phyloP scores from a whole-genome alignment of 2,113 vertebrate genomes.

The Oxygymnocypris stewartii region DNA sequence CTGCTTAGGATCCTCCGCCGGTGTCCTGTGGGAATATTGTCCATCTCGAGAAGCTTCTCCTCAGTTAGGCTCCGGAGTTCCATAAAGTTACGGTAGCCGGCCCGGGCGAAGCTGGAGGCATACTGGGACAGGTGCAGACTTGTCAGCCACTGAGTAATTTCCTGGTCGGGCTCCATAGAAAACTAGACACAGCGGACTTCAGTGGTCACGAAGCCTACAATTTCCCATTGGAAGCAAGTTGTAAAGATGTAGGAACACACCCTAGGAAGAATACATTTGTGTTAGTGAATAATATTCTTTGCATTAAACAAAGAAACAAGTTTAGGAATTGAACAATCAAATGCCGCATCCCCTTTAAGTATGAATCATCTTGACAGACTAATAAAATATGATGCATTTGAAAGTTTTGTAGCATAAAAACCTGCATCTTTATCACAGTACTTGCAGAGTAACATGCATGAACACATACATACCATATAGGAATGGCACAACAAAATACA shows the following conservation, averaged over 20 bases:
- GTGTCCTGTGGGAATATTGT: slow-evolving; percentile 88
- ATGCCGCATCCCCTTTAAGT: not conserved
- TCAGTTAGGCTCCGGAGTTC: slow-evolving; percentile 82
- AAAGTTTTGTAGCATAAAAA: not conserved
- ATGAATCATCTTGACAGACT: not conserved
- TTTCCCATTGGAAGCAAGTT: slow-evolving; percentile 11
- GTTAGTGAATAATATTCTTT: not conserved
- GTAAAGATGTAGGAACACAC: not conserved
- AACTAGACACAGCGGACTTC: slow-evolving; percentile 74
- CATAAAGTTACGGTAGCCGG: slow-evolving; percentile 75
- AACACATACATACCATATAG: not conserved
- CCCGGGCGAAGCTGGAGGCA: slow-evolving; percentile 70
- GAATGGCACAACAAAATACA: not conserved
- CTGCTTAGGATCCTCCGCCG: slow-evolving; percentile 87
- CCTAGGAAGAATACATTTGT: not conserved
- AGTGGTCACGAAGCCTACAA: slow-evolving; percentile 48
- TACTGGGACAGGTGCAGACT: slow-evolving; percentile 87
- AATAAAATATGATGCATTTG: not conserved
- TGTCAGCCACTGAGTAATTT: slow-evolving; percentile 80
- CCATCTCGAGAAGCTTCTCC: slow-evolving; percentile 76
- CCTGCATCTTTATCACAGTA: not conserved
- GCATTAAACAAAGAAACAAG: not conserved
- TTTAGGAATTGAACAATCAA: not conserved
- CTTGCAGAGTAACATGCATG: not conserved
- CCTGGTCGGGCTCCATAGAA: slow-evolving; percentile 61